A percentile compares a stretch with the other conserved stretches of the same genome.
Conservation (phyloP, 1,140 invertebrate species). For the Drosophila sturtevanti region DNA sequence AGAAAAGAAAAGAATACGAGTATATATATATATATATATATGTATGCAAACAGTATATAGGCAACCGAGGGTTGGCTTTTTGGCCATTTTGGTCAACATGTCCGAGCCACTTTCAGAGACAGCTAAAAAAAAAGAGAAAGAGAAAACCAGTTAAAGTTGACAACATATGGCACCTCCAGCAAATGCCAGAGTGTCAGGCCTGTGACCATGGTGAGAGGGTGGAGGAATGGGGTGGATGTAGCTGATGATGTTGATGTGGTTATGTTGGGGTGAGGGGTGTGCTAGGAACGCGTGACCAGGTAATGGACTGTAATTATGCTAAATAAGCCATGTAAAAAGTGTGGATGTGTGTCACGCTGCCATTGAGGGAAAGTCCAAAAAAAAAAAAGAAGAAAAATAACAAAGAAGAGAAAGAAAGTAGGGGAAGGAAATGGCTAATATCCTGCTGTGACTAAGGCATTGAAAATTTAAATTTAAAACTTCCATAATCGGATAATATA, state of each 20-base stretch:
- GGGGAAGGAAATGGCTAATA: conserved; percentile 15
- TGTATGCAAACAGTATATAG: neutral
- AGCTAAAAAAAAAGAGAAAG: neutral
- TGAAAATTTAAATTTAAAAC: neutral
- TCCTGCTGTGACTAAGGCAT: conserved; percentile 1
- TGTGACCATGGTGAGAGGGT: conserved; percentile 1
- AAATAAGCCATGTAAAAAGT: conserved; percentile 74
- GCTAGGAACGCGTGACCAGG: conserved; percentile 63
- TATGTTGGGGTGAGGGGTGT: neutral
- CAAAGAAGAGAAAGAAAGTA: neutral
- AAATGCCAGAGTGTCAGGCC: conserved; percentile 20
- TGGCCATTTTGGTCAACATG: conserved; percentile 54
- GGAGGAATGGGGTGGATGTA: conserved; percentile 8
- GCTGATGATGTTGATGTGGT: neutral
- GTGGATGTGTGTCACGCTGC: conserved; percentile 44
- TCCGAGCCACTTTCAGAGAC: conserved; percentile 14
- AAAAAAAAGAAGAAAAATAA: conserved; percentile 2
- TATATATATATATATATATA: too few relatives aligned
- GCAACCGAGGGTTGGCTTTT: conserved; percentile 17
- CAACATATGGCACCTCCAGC: conserved; percentile 70
- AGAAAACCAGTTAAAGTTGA: conserved; percentile 67
- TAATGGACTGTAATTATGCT: conserved; percentile 80
- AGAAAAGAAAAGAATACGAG: conserved; percentile 42
- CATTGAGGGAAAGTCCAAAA: neutral
- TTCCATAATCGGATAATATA: neutral